phyloP scores from a whole-genome alignment of 2,113 vertebrate genomes.

The Plectropomus leopardus region DNA sequence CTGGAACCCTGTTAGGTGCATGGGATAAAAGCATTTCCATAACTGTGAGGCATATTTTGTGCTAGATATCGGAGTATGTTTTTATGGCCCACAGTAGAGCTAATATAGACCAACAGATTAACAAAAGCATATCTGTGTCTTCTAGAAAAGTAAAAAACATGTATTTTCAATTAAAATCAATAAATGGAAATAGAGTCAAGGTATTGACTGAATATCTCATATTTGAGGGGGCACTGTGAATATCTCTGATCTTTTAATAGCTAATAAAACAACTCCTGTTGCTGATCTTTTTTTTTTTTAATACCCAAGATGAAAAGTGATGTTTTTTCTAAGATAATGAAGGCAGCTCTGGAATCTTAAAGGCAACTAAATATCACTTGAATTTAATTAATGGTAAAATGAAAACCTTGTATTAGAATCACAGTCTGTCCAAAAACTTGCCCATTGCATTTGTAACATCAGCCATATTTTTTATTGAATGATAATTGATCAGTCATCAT shows the following conservation, averaged over 20 bases:
- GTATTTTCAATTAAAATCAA: not conserved
- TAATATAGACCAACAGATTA: conserved; percentile 15
- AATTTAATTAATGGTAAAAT: not conserved
- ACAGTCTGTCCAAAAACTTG: not conserved
- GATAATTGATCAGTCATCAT: too few species aligned
- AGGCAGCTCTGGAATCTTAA: not conserved
- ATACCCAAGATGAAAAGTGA: not conserved
- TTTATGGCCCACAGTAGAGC: not conserved
- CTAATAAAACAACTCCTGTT: not conserved
- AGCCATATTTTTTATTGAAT: not conserved
- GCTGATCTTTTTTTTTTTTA: not conserved
- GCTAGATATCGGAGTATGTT: not conserved
- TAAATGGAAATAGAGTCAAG: not conserved
- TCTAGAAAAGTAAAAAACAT: not conserved
- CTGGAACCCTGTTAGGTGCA: not conserved
- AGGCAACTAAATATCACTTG: not conserved
- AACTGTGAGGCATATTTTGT: not conserved
- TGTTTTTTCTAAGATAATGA: not conserved
- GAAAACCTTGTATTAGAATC: not conserved
- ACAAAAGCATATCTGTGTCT: not conserved
- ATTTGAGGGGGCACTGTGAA: not conserved
- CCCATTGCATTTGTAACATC: not conserved
- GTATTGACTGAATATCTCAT: conserved; percentile 15
- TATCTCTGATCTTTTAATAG: conserved; percentile 1
- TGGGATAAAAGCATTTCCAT: not conserved